Conservation (phyloP, 2,888 invertebrate species). For the Drosophila vallismaia region DNA sequence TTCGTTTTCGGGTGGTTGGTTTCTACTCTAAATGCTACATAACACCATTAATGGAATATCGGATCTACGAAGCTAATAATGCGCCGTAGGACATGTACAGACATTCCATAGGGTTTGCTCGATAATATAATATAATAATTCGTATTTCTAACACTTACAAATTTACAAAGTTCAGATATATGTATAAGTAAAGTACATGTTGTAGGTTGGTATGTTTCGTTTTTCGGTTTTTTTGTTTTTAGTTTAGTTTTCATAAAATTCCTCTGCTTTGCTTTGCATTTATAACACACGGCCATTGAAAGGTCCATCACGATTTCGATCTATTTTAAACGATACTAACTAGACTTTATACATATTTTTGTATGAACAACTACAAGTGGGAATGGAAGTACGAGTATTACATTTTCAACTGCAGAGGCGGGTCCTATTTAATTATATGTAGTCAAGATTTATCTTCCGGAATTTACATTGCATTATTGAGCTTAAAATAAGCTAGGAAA, state of each 20-base stretch:
- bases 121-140: slow-evolving; percentile 16
- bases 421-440: slow-evolving; percentile 35
- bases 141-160: slow-evolving; percentile 60
- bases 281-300: slow-evolving; percentile 66
- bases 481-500: slow-evolving; percentile 45
- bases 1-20: slow-evolving; percentile 60
- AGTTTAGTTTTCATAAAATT: slow-evolving; percentile 54
- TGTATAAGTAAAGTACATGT: slow-evolving; percentile 63
- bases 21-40: slow-evolving; percentile 71
- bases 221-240: slow-evolving; percentile 12
- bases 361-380: slow-evolving; percentile 68
- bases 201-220: slow-evolving; percentile 52
- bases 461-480: slow-evolving; percentile 40
- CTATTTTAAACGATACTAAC: slow-evolving; percentile 49
- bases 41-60: slow-evolving; percentile 63
- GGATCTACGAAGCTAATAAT: slow-evolving; percentile 59
- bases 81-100: slow-evolving; percentile 10
- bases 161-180: slow-evolving; percentile 54
- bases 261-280: slow-evolving; percentile 43
- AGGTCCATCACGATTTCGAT: slow-evolving; percentile 70
- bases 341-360: slow-evolving; percentile 39
- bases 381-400: slow-evolving; percentile 49
- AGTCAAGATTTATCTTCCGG: neutral
- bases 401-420: slow-evolving; percentile 33
- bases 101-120: slow-evolving; percentile 12